Conservation (phyloP, 2,113 vertebrate species). For the Eurystomus gularis region DNA sequence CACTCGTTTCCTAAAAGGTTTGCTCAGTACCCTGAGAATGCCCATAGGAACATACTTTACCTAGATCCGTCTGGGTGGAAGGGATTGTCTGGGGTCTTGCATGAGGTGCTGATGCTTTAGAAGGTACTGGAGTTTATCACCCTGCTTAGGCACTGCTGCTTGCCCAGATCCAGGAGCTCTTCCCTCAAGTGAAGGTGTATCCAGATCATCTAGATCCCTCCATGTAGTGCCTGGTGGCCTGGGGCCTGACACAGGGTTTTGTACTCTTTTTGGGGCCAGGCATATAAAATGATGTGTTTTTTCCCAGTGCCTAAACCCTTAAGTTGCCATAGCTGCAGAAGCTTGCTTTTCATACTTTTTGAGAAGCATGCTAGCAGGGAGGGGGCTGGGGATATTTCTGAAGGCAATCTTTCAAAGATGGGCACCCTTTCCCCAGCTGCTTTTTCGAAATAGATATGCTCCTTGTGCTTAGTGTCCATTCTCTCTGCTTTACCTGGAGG, state of each 20-base stretch:
- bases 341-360: neutral
- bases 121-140: neutral
- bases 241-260: neutral
- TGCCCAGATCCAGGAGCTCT: neutral
- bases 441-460: neutral
- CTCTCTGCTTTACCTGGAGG: neutral
- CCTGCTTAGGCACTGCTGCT: neutral
- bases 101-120: neutral
- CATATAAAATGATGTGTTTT: neutral
- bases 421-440: neutral
- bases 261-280: neutral
- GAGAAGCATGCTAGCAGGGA: neutral
- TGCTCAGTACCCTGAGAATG: neutral
- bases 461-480: neutral
- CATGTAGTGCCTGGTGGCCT: neutral
- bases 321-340: neutral
- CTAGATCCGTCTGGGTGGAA: neutral
- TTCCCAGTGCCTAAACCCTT: neutral
- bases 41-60: neutral
- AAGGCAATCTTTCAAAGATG: neutral
- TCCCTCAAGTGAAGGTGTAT: neutral
- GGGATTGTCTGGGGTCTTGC: neutral
- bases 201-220: neutral
- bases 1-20: neutral
- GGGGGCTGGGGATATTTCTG: neutral